Evolutionary conservation across 2,888 invertebrate genomes (phyloP).

Genomic region (Campoplex nolae): DNA sequence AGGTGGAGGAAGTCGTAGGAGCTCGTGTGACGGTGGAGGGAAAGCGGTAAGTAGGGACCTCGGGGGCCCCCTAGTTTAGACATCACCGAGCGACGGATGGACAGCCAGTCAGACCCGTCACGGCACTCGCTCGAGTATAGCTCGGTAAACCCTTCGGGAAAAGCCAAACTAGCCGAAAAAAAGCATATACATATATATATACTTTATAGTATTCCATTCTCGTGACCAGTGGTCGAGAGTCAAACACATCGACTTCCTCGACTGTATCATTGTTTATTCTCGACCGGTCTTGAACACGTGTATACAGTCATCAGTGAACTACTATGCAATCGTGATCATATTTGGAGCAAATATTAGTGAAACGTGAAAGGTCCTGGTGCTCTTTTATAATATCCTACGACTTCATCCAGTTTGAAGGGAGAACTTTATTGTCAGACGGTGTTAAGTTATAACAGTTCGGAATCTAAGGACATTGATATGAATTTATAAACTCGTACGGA

Average conservation of each 20-base stretch:
- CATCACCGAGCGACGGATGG: slow-evolving; percentile 85
- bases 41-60: slow-evolving; percentile 82
- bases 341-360: slow-evolving; percentile 15
- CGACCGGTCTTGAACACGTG: not conserved
- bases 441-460: not conserved
- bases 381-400: not conserved
- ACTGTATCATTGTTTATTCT: not conserved
- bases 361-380: slow-evolving; percentile 42
- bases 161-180: slow-evolving; percentile 73
- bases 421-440: not conserved
- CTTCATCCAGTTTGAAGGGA: not conserved
- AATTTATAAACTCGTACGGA: not conserved
- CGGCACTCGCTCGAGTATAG: slow-evolving; percentile 82
- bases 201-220: not conserved
- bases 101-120: slow-evolving; percentile 85
- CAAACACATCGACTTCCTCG: not conserved
- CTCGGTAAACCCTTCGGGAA: slow-evolving; percentile 80
- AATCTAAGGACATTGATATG: not conserved
- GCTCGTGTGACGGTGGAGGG: slow-evolving; percentile 64
- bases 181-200: not conserved
- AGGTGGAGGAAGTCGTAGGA: slow-evolving; percentile 71
- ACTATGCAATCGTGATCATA: slow-evolving; percentile 11
- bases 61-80: slow-evolving; percentile 83
- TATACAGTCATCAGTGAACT: slow-evolving; percentile 11
- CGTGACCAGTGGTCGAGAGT: slow-evolving; percentile 31